Conservation (phyloP, 2,113 vertebrate genomes). For the Agelaius phoeniceus region DNA sequence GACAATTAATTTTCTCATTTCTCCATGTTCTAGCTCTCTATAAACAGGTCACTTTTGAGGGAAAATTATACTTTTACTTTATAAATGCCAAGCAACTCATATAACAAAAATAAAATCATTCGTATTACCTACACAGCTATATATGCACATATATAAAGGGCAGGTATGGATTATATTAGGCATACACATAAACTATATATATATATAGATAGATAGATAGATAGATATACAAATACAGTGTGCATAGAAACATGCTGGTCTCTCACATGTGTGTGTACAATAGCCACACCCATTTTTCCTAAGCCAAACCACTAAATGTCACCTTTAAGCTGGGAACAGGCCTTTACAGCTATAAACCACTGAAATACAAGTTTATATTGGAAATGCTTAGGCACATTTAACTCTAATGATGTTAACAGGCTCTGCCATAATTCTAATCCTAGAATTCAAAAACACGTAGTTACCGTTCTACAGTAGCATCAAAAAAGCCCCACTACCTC, state of each 20-base stretch:
- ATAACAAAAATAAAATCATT: neutral
- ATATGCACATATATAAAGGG: neutral
- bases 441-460: slow-evolving; percentile 8
- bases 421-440: slow-evolving; percentile 27
- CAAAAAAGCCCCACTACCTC: slow-evolving; percentile 45
- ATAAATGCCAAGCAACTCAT: neutral
- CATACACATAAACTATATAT: neutral
- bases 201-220: neutral
- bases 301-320: neutral
- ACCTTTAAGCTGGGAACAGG: slow-evolving; percentile 25
- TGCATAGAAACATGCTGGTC: neutral
- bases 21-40: neutral
- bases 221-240: neutral
- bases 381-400: slow-evolving; percentile 38
- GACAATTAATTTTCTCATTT: neutral
- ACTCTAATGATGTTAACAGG: slow-evolving; percentile 2
- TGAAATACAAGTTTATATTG: slow-evolving; percentile 47
- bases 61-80: neutral
- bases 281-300: neutral
- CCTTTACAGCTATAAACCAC: slow-evolving; percentile 26
- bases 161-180: neutral
- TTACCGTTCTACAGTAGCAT: slow-evolving; percentile 14
- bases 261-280: neutral
- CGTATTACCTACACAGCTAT: neutral
- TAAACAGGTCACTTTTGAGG: neutral